phyloP scores from a whole-genome alignment of 92 coral and sea anemone species.

The Parazoanthus atlanticus region DNA sequence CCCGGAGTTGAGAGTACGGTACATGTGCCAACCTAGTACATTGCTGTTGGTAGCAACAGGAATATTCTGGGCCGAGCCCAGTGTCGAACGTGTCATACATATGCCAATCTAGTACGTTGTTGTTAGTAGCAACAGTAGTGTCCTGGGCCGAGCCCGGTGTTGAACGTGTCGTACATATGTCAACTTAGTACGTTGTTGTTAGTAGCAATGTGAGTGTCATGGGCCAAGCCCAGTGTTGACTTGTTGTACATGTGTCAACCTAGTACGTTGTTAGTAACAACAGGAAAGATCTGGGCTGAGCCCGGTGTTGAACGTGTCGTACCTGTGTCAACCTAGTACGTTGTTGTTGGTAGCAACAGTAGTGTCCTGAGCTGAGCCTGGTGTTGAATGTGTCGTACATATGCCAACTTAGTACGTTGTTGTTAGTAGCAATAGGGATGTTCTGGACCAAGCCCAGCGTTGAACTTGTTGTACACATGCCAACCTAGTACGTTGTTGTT shows the following conservation, averaged over 20 bases:
- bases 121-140: background rate
- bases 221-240: slow-evolving; percentile 3
- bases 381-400: background rate
- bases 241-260: background rate
- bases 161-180: background rate
- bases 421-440: too few species aligned
- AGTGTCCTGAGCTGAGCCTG: background rate
- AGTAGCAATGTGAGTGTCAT: background rate
- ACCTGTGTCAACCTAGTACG: slow-evolving; percentile 17
- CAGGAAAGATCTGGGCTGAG: slow-evolving; percentile 1
- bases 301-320: background rate
- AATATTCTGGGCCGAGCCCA: background rate
- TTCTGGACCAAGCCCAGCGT: too few species aligned
- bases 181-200: too few species aligned
- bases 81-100: background rate
- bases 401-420: background rate
- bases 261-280: background rate
- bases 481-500: slow-evolving; percentile 10
- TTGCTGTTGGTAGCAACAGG: background rate
- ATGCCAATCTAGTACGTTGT: slow-evolving; percentile 6
- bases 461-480: background rate
- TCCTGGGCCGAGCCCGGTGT: background rate
- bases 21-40: background rate
- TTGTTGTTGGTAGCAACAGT: background rate
- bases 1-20: too few species aligned